Evolutionary conservation across 2,113 vertebrate species (phyloP), one percentile per base, ranked within the genome.

Genomic region (Burhinus bistriatus): DNA sequence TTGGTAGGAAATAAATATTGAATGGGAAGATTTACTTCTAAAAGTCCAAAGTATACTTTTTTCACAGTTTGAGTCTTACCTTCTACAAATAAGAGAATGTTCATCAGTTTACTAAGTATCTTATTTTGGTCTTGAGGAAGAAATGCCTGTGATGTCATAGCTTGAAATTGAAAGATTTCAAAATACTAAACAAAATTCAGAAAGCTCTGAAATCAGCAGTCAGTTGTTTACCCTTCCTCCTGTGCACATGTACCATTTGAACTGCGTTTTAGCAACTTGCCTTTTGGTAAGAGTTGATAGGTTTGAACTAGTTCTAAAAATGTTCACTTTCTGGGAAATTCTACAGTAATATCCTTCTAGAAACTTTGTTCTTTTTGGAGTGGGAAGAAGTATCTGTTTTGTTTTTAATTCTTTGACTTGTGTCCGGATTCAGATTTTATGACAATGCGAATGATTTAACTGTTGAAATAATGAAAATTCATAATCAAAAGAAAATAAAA

Each of bases 221-320:
- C 5, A 3, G 20, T 79, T 93, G 30, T 87, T 97, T 85, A 91
- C 44, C 10, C 47, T 89, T 75, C 45, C 16, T 93, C 15, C 57
- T 3, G 3, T 4, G 15, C 9, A 14, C 8, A 7, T 1, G 4
- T 81, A 73, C 75, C 61, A 34, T 64, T 85, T 71, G 59, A 84
- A 65, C 44, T 62, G 66, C 84, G 38, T 78, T 96, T 87, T 94
- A 84, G 69, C 61, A 84, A 44, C 59, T 78, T 96, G 38, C 26
- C 5, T 17, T 95, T 68, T 78, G 65, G 51, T 81, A 75, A 82
- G 29, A 87, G 22, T 75, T 89, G n/a, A 44, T 82, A 85, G 22
- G 47, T 93, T 96, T 68, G 57, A 93, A 52, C 51, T 38, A 71
- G 61, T 91, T 94, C 55, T 91, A 89, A 93, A 96, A 87, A 76